Evolutionary conservation across 92 coral and sea anemone species (phyloP).

Genomic region (Chrysogorgia sp.): DNA sequence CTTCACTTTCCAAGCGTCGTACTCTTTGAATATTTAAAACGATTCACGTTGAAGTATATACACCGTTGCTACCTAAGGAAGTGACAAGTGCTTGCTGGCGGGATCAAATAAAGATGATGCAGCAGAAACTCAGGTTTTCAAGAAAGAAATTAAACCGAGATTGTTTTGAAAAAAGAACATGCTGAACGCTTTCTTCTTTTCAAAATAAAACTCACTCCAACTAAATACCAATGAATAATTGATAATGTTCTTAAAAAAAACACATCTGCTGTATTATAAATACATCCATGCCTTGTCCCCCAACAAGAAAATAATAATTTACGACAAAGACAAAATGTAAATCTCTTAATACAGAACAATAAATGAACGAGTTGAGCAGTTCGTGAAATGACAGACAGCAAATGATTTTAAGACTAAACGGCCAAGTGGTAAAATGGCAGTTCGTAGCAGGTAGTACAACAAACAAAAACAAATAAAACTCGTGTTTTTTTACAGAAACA

Average conservation of each 20-base stretch:
- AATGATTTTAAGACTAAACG: no score
- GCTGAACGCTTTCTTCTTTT: not conserved
- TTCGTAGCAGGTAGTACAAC: no score
- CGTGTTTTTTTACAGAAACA: no score
- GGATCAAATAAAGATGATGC: not conserved
- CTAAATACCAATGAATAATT: not conserved
- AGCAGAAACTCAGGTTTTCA: not conserved
- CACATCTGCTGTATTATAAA: not conserved
- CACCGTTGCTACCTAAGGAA: not conserved
- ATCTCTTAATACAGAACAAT: no score
- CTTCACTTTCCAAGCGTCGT: not conserved
- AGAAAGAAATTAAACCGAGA: not conserved
- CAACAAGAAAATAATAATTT: not conserved
- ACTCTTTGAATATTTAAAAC: constrained; percentile 32
- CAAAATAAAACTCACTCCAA: not conserved
- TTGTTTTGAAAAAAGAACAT: not conserved
- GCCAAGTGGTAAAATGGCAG: no score
- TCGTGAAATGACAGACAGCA: no score
- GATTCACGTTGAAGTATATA: not conserved
- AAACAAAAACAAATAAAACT: no score
- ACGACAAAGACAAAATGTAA: not conserved
- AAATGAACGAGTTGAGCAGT: no score
- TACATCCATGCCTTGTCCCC: not conserved
- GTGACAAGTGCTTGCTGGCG: not conserved
- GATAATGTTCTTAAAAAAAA: not conserved